Evolutionary conservation across 2,113 vertebrate genomes (phyloP).

Genomic region (Silurus asotus): DNA sequence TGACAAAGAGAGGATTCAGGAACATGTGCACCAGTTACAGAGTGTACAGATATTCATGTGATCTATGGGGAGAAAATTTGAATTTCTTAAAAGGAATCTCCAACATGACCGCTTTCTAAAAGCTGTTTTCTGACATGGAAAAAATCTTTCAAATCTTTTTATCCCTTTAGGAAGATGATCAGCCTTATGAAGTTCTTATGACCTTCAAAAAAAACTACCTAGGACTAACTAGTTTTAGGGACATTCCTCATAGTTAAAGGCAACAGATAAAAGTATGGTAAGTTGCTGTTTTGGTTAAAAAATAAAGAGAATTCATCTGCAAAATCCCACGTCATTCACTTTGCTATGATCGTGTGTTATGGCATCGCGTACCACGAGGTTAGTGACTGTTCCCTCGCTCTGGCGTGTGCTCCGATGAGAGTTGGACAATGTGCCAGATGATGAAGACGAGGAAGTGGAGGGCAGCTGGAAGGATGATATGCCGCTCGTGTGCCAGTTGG

Average conservation of each 20-base stretch:
- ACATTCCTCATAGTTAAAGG: not conserved
- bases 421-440: constrained; percentile 70
- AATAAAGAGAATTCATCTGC: not conserved
- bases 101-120: not conserved
- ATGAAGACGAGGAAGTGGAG: constrained; percentile 61
- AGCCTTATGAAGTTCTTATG: not conserved
- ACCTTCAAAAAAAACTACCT: not conserved
- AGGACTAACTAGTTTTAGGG: not conserved
- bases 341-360: not conserved
- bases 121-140: not conserved
- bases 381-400: constrained; percentile 80
- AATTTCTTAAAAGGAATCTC: not conserved
- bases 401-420: constrained; percentile 85
- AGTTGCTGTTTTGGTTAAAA: not conserved
- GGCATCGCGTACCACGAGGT: constrained; percentile 79
- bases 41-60: not conserved
- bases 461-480: constrained; percentile 91
- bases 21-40: not conserved
- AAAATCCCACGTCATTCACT: not conserved
- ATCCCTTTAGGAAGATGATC: not conserved
- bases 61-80: not conserved
- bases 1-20: not conserved
- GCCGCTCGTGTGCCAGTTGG: constrained; percentile 94
- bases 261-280: not conserved
- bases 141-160: not conserved